Evolutionary conservation across 1,140 invertebrate species (phyloP).

Genomic region (Ips typographus): DNA sequence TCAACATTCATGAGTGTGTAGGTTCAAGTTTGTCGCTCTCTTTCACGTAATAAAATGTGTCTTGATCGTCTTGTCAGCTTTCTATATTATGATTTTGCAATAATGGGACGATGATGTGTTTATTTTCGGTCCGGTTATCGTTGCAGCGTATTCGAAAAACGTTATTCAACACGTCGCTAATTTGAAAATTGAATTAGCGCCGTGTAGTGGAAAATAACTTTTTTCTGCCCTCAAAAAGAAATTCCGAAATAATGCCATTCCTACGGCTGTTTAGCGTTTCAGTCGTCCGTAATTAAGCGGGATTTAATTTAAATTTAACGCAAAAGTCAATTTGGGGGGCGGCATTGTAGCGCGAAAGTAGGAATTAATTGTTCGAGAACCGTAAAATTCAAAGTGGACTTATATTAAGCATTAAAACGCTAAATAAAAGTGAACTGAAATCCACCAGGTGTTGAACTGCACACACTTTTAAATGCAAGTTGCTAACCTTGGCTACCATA

Average conservation of each 20-base stretch:
- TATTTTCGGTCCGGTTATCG: no score
- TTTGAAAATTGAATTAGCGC: no score
- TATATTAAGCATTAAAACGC: no score
- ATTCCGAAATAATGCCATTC: background rate
- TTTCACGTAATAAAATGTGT: constrained; percentile 17
- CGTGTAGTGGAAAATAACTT: no score
- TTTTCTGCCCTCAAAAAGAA: background rate
- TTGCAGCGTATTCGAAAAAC: no score
- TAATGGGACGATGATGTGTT: no score
- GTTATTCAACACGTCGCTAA: no score
- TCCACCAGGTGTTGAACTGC: no score
- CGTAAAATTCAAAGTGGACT: background rate
- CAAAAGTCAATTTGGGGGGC: background rate
- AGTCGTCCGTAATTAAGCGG: background rate
- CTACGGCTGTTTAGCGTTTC: background rate
- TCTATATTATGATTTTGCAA: constrained; percentile 18
- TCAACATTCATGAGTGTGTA: background rate
- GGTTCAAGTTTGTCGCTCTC: constrained; percentile 23
- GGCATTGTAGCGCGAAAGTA: background rate
- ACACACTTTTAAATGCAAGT: no score
- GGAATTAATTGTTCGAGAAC: background rate
- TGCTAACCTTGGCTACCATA: no score
- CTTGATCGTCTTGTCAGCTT: constrained; percentile 14
- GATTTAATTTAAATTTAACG: background rate
- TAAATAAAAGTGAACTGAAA: no score